A percentile compares a stretch with the other conserved stretches of the same genome.
phyloP scores from a whole-genome alignment of 2,113 vertebrate species.

The Tetraodon nigroviridis region DNA sequence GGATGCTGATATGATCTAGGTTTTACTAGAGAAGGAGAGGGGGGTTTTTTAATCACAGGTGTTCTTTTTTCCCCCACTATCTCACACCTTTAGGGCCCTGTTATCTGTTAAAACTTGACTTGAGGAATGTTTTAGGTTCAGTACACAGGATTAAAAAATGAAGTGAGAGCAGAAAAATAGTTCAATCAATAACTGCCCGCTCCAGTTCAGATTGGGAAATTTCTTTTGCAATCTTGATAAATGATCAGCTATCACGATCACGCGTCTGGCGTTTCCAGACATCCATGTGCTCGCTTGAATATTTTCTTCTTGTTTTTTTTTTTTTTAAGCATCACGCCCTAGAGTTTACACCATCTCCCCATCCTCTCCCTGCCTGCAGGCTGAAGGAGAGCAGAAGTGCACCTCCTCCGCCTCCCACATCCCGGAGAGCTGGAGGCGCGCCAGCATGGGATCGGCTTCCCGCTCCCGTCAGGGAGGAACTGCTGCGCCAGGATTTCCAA shows the following conservation, averaged over 20 bases:
- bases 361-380: constrained; percentile 41
- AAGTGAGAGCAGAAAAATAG: background rate
- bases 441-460: constrained; percentile 74
- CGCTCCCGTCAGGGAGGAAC: constrained; percentile 64
- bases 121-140: background rate
- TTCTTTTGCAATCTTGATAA: background rate
- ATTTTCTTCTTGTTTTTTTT: constrained; percentile 1
- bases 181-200: background rate
- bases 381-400: constrained; percentile 18
- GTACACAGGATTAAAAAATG: background rate
- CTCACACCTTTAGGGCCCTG: constrained; percentile 16
- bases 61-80: constrained; percentile 29
- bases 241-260: constrained; percentile 2
- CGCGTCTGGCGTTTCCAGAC: constrained; percentile 13
- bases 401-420: constrained; percentile 50
- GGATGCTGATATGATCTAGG: background rate
- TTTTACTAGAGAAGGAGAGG: background rate
- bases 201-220: too few relatives aligned
- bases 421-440: constrained; percentile 54
- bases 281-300: constrained; percentile 5
- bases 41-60: constrained; percentile 50
- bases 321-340: constrained; percentile 40
- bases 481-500: constrained; percentile 62
- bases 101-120: constrained; percentile 23
- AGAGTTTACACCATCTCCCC: constrained; percentile 26